Conservation (phyloP, 35 echinoderm and acorn worm species). For the Diadema setosum region DNA sequence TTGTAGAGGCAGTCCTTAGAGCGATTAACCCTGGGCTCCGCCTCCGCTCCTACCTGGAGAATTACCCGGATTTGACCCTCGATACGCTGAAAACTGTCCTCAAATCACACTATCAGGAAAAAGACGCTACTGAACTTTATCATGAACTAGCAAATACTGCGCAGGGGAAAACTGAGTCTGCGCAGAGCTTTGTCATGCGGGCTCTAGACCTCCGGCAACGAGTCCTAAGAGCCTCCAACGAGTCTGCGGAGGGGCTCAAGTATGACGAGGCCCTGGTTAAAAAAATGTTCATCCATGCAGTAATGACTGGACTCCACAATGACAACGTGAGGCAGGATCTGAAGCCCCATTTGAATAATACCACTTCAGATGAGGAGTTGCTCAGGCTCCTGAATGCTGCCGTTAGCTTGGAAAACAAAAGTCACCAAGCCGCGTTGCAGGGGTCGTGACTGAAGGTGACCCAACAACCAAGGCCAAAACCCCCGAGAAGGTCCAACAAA, state of each 20-base stretch:
- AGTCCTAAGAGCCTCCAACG: slow-evolving; percentile 7
- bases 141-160: slow-evolving; percentile 41
- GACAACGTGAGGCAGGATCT: slow-evolving; percentile 32
- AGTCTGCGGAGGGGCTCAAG: neutral
- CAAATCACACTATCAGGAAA: slow-evolving; percentile 25
- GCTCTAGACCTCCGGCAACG: slow-evolving; percentile 52
- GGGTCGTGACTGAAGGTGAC: no score
- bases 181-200: slow-evolving; percentile 48
- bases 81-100: neutral
- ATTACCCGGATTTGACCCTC: neutral
- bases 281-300: slow-evolving; percentile 56
- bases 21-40: slow-evolving; percentile 9
- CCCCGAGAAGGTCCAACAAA: no score
- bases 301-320: slow-evolving; percentile 32
- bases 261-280: slow-evolving; percentile 32
- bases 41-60: slow-evolving; percentile 37
- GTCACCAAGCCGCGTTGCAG: no score
- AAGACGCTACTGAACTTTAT: slow-evolving; percentile 44
- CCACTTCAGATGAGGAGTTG: slow-evolving; percentile 8
- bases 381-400: slow-evolving; percentile 1
- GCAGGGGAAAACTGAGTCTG: neutral
- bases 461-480: no score
- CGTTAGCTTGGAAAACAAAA: neutral
- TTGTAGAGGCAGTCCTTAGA: slow-evolving; percentile 4
- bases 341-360: neutral